Evolutionary conservation across 2,888 invertebrate species (phyloP).

Genomic region (Lepeophtheirus nordmannii): DNA sequence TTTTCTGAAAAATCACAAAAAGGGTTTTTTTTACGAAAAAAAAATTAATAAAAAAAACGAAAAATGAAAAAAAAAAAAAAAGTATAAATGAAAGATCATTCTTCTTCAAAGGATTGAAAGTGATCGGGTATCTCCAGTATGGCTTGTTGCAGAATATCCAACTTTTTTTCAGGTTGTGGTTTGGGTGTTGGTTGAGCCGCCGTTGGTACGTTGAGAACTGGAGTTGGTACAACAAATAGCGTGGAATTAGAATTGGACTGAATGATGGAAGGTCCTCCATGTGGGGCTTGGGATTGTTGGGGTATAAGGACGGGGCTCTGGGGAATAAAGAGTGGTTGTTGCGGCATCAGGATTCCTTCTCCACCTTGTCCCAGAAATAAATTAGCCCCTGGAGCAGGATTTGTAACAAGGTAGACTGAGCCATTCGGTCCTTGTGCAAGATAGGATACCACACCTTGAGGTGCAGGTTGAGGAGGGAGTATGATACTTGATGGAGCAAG

Average conservation of each 20-base stretch:
- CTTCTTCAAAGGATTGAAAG: conserved; percentile 3
- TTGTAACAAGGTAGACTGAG: background rate
- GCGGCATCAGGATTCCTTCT: background rate
- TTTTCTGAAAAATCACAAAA: background rate
- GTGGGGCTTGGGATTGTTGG: background rate
- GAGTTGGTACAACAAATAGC: background rate
- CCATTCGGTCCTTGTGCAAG: conserved; percentile 21
- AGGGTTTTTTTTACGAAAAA: background rate
- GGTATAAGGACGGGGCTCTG: conserved; percentile 5
- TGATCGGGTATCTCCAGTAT: conserved; percentile 21
- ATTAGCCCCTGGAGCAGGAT: conserved; percentile 9
- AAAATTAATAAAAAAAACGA: too few species aligned
- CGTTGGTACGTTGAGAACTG: background rate
- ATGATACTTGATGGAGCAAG: background rate
- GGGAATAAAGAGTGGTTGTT: background rate
- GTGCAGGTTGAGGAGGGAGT: background rate
- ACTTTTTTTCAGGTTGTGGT: background rate
- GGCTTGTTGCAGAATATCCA: conserved; percentile 13
- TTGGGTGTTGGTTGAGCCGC: background rate
- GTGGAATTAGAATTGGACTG: conserved; percentile 5
- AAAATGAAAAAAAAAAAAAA: background rate
- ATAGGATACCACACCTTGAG: background rate
- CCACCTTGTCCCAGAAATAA: background rate
- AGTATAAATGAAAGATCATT: background rate
- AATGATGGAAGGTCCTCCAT: background rate